A percentile compares a stretch with the other conserved stretches of the same genome.
Evolutionary conservation across 92 coral and sea anemone genomes (phyloP).

Genomic region (Porites evermanni): DNA sequence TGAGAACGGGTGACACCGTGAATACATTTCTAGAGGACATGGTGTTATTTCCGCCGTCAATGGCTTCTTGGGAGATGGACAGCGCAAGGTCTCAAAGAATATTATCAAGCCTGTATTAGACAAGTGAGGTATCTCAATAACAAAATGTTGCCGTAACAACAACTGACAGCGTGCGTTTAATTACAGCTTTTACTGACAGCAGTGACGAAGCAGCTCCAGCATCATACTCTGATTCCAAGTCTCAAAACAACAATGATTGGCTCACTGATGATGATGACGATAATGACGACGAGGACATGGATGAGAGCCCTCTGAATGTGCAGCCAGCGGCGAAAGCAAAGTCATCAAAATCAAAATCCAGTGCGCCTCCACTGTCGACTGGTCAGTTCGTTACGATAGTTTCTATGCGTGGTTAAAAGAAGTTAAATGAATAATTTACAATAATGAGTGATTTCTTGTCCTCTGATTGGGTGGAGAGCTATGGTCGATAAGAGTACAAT

Average conservation of each 20-base stretch:
- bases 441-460: too few relatives aligned
- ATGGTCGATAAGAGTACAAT: too few relatives aligned
- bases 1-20: too few relatives aligned
- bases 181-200: conserved; percentile 49
- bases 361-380: conserved; percentile 7
- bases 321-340: conserved; percentile 21
- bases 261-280: conserved; percentile 55
- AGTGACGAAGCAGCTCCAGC: conserved; percentile 38
- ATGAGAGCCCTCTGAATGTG: conserved; percentile 30
- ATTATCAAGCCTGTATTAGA: too few relatives aligned
- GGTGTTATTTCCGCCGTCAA: too few relatives aligned
- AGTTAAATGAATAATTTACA: too few relatives aligned
- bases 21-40: too few relatives aligned
- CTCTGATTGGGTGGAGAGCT: too few relatives aligned
- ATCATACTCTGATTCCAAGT: conserved; percentile 26
- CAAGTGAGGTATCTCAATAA: background rate
- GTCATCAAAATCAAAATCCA: background rate
- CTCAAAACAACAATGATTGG: conserved; percentile 41
- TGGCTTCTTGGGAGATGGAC: too few relatives aligned
- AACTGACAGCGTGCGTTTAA: background rate
- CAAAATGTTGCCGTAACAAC: background rate
- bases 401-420: background rate
- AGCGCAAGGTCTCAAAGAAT: too few relatives aligned
- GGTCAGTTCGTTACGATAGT: background rate
- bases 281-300: conserved; percentile 44